These are phyloP conservation scores for Poeciliopsis turneri DNA, from an alignment of 2,797 vertebrate genomes.

Conservation along the genomic window DNA sequence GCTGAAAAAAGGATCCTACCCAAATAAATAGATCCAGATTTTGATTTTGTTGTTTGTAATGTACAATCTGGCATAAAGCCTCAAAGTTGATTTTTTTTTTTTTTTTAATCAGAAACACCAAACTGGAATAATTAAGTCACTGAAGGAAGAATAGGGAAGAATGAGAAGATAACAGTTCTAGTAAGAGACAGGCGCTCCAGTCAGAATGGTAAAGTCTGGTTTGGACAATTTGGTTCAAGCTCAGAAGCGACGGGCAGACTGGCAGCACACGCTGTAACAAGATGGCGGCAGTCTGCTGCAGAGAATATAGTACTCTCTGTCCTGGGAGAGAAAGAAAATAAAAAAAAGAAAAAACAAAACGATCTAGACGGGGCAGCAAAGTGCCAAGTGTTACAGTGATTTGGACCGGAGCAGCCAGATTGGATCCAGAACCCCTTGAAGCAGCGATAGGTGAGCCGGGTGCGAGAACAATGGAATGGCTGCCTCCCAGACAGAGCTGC, in stretches of 20 bases:
- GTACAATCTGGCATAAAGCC: not conserved
- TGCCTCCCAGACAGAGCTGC: conserved; percentile 73
- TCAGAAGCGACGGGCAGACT: conserved; percentile 60
- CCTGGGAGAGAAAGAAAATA: conserved; percentile 57
- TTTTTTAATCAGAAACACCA: conserved; percentile 34
- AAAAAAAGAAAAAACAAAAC: conserved; percentile 13
- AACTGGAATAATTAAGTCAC: conserved; percentile 36
- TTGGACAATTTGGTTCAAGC: conserved; percentile 56
- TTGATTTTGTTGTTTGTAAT: conserved; percentile 1
- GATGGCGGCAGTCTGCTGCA: conserved; percentile 76
- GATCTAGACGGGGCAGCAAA: conserved; percentile 52
- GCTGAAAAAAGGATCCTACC: not conserved
- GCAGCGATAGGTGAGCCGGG: conserved; percentile 61
- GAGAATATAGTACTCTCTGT: conserved; percentile 52
- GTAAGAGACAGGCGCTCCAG: conserved; percentile 37
- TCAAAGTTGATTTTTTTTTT: conserved; percentile 26
- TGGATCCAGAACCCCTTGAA: conserved; percentile 53
- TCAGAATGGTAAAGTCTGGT: conserved; percentile 48
- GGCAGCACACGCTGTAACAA: conserved; percentile 65
- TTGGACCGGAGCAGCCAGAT: conserved; percentile 60
- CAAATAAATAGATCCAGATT: not conserved
- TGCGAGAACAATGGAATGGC: conserved; percentile 77
- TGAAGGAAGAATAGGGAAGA: conserved; percentile 34
- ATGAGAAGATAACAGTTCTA: conserved; percentile 32
- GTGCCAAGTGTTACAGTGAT: conserved; percentile 70